phyloP scores from a whole-genome alignment of 2,888 invertebrate species.

The Heliconius aoede region DNA sequence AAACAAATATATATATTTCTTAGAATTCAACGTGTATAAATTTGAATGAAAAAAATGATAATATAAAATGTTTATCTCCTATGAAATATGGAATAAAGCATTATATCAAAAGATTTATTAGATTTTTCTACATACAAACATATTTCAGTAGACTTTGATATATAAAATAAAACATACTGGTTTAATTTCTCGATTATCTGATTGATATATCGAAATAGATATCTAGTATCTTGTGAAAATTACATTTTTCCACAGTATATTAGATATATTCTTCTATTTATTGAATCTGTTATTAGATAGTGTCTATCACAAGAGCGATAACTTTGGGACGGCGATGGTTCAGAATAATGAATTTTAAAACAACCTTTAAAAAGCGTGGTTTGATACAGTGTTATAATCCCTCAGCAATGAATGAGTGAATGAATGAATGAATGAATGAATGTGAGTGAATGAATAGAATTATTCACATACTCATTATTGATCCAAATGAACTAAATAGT shows the following conservation, averaged over 20 bases:
- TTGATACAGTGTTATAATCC: too few relatives aligned
- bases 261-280: neutral
- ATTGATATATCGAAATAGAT: too few relatives aligned
- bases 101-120: slow-evolving; percentile 7
- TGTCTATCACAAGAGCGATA: too few relatives aligned
- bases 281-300: neutral
- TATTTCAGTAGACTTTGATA: slow-evolving; percentile 5
- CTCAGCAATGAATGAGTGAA: too few relatives aligned
- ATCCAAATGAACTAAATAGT: neutral
- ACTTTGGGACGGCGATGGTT: slow-evolving; percentile 32
- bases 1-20: slow-evolving; percentile 10
- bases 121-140: neutral
- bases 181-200: neutral
- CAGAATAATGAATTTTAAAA: slow-evolving; percentile 40
- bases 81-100: neutral
- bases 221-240: too few relatives aligned
- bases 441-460: too few relatives aligned
- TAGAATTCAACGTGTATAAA: neutral
- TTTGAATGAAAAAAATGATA: neutral
- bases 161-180: neutral
- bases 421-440: too few relatives aligned
- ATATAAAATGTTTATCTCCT: neutral
- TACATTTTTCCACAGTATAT: too few relatives aligned
- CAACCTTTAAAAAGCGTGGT: slow-evolving; percentile 17
- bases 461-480: neutral